A percentile compares a stretch with the other conserved stretches of the same genome.
phyloP scores from a whole-genome alignment of 2,797 vertebrate species.

The Bovichtus variegatus region DNA sequence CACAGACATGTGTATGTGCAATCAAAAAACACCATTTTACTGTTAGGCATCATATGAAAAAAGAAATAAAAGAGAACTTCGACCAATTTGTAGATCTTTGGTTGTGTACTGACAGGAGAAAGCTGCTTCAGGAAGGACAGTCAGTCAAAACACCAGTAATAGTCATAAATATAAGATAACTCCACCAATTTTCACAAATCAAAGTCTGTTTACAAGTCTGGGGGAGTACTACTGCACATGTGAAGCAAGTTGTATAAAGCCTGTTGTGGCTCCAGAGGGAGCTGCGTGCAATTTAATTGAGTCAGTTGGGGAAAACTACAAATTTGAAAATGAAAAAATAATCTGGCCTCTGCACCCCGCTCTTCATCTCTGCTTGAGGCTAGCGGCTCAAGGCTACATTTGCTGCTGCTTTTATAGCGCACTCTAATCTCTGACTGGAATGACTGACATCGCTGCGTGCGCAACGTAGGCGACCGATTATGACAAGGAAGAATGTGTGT shows the following conservation, averaged over 20 bases:
- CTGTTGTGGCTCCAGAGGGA: conserved; percentile 4
- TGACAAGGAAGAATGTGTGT: neutral
- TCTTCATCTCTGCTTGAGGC: neutral
- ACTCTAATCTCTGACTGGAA: neutral
- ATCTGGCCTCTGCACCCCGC: neutral
- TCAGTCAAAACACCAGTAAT: neutral
- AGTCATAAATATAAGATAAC: neutral
- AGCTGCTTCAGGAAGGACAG: neutral
- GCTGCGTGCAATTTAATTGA: conserved; percentile 2
- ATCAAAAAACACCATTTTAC: neutral
- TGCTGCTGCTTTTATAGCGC: neutral
- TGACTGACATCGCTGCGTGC: conserved; percentile 9
- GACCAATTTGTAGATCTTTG: neutral
- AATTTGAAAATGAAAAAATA: neutral
- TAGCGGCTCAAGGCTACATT: neutral
- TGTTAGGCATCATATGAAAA: conserved; percentile 2
- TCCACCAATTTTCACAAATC: neutral
- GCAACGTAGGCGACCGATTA: neutral
- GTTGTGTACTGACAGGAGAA: neutral
- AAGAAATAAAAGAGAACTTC: neutral
- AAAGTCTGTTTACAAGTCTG: conserved; percentile 20
- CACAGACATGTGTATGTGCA: neutral
- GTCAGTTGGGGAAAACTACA: neutral
- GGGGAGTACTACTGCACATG: neutral
- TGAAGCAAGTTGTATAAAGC: neutral